These are phyloP conservation scores for Rhingia rostrata DNA, from an alignment of 2,888 invertebrate genomes.

Conservation along the genomic window DNA sequence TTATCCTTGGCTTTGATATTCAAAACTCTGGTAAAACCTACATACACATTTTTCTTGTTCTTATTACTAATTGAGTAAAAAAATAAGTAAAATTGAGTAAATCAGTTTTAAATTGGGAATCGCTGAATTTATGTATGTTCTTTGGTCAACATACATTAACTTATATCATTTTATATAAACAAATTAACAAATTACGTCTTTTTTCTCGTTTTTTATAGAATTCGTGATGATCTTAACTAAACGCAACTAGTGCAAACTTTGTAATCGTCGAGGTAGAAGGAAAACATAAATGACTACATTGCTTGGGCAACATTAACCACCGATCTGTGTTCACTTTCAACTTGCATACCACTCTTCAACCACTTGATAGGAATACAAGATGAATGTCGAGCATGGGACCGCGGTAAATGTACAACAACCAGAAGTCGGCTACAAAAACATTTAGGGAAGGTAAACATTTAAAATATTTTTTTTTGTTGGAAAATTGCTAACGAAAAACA, in stretches of 20 bases:
- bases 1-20: too few relatives aligned
- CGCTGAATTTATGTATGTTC: too few relatives aligned
- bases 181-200: background rate
- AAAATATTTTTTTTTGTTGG: slow-evolving; percentile 40
- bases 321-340: slow-evolving; percentile 32
- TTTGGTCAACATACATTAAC: background rate
- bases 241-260: slow-evolving; percentile 87
- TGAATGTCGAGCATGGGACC: slow-evolving; percentile 17
- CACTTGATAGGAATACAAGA: slow-evolving; percentile 38
- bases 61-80: too few relatives aligned
- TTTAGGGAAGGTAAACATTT: slow-evolving; percentile 57
- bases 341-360: slow-evolving; percentile 20
- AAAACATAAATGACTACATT: slow-evolving; percentile 70
- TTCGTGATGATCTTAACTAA: slow-evolving; percentile 93
- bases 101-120: too few relatives aligned
- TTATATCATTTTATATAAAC: background rate
- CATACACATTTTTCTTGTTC: too few relatives aligned
- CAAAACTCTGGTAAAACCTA: too few relatives aligned
- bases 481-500: slow-evolving; percentile 69
- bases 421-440: slow-evolving; percentile 33
- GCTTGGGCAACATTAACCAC: slow-evolving; percentile 30
- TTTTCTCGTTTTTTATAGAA: slow-evolving; percentile 84
- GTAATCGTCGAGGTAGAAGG: slow-evolving; percentile 76
- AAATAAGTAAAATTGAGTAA: too few relatives aligned
- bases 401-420: slow-evolving; percentile 22